Base-by-base conservation (phyloP, 2,797 vertebrate species). In the Ptychobarbus kaznakovi region DNA sequence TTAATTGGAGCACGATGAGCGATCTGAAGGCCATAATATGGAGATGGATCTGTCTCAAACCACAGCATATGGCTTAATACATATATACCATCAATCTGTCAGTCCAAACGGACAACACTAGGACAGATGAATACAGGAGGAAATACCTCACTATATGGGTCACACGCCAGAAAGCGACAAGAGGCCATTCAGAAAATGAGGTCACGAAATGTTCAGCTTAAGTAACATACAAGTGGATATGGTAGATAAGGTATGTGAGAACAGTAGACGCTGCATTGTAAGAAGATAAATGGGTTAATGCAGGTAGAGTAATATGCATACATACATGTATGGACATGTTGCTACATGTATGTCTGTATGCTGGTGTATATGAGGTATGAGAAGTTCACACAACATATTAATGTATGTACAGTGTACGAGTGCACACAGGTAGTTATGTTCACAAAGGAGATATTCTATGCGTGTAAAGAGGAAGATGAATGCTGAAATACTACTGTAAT, bases 351-450 rank as follows among this genome's bases (percentile, higher is more conserved):
- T 68, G 72, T 58, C 65, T 77, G 53, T 82, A 77, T 56, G 74
- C 82, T 78, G 74, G 74, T 69, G 38, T 35, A 42, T 68, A 77
- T 84, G 74, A 84, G 82, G 82, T 78, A 84, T 69, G 73, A 84
- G 38, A 77, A 28, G 82, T 69, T 32, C 35, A 77, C 70, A 65
- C 70, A 65, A 51, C 56, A 83, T 49, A 49, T 61, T 15, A 74
- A 73, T 61, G 58, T 49, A 77, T 58, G 74, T 78, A 78, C 44
- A 78, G 56, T 74, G 56, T 75, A 49, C 22, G 13, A 74, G 46
- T 46, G 74, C 82, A 69, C 73, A 84, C 61, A 70, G 74, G 74
- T 84, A 84, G 74, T 77, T 78, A 22, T 51, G 82, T 84, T 78
- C 56, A 40, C 38, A 84, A 46, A 84, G 82, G 63, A 77, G 63